Conservation (phyloP, 1,140 invertebrate species). For the Nylanderia fulva region DNA sequence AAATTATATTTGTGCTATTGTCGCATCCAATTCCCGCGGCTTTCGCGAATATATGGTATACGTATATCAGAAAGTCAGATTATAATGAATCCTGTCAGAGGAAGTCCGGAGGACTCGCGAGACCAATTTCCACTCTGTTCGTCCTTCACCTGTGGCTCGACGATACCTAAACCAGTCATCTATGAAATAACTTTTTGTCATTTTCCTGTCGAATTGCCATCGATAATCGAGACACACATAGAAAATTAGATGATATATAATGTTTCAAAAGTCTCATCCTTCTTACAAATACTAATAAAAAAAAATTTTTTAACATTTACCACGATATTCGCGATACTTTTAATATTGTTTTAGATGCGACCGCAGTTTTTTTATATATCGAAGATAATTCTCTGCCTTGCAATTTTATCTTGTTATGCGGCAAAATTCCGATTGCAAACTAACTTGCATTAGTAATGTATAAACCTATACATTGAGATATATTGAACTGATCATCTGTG, state of each 20-base stretch:
- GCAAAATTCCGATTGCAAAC: too few relatives aligned
- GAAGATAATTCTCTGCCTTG: too few relatives aligned
- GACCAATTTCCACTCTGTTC: conserved; percentile 36
- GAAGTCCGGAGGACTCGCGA: conserved; percentile 22
- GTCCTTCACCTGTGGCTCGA: conserved; percentile 45
- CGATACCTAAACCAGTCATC: background rate
- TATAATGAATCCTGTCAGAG: conserved; percentile 29
- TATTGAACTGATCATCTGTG: background rate
- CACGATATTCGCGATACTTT: too few relatives aligned
- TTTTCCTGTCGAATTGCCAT: conserved; percentile 1
- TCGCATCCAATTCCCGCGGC: background rate
- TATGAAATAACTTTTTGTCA: conserved; percentile 50
- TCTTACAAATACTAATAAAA: too few relatives aligned
- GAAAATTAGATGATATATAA: background rate
- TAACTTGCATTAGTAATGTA: too few relatives aligned
- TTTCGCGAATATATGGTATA: background rate
- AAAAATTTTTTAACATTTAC: too few relatives aligned
- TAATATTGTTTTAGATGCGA: too few relatives aligned
- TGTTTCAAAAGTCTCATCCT: background rate
- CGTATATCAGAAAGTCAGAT: conserved; percentile 15
- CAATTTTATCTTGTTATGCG: too few relatives aligned
- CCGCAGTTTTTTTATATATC: too few relatives aligned
- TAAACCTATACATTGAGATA: too few relatives aligned
- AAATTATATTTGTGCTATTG: conserved; percentile 5
- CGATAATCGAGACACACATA: background rate